Percentiles rank a stretch among this genome's conserved stretches.
phyloP scores from a whole-genome alignment of 2,113 vertebrate genomes.

The Brachypteracias leptosomus region DNA sequence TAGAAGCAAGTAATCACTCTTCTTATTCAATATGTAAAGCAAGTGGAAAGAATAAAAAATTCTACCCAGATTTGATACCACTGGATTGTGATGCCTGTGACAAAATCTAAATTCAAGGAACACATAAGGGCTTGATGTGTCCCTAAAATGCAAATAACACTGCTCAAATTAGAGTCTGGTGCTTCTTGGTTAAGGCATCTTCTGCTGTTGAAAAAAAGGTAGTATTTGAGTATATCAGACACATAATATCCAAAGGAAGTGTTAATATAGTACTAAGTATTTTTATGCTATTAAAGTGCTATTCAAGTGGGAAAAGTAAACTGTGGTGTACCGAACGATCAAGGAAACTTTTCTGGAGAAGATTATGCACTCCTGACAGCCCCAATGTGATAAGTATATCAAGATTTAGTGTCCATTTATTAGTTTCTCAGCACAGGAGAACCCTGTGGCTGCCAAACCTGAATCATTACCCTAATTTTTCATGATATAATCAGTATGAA shows the following conservation, averaged over 20 bases:
- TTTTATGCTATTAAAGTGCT: background rate
- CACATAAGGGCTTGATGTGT: background rate
- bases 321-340: slow-evolving; percentile 26
- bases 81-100: background rate
- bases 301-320: slow-evolving; percentile 34
- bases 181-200: background rate
- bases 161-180: background rate
- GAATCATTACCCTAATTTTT: slow-evolving; percentile 79
- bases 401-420: slow-evolving; percentile 81
- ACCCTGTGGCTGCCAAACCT: slow-evolving; percentile 72
- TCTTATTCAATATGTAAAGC: background rate
- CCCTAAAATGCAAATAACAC: background rate
- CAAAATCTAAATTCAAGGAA: background rate
- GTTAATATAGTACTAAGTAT: background rate
- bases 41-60: background rate
- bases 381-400: slow-evolving; percentile 75
- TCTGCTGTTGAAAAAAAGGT: background rate
- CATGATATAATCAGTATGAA: slow-evolving; percentile 75
- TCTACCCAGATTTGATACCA: background rate
- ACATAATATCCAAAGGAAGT: background rate
- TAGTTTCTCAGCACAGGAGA: slow-evolving; percentile 69
- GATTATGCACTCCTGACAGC: slow-evolving; percentile 70
- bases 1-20: background rate
- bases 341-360: slow-evolving; percentile 67
- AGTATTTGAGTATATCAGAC: background rate